Conservation (phyloP, 2,888 invertebrate species). For the Nomada fabriciana region DNA sequence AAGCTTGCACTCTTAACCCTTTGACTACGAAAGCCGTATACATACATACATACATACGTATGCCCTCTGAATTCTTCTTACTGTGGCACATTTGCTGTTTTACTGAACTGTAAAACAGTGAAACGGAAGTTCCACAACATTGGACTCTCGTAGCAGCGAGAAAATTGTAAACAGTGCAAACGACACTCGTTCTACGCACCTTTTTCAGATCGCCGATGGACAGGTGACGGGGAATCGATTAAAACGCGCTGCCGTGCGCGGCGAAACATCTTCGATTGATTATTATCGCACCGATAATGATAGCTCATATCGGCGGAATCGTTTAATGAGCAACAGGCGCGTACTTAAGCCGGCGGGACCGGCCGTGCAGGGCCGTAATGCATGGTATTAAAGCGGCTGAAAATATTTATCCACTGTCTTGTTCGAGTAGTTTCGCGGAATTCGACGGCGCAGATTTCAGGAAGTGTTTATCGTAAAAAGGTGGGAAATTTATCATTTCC, state of each 20-base stretch:
- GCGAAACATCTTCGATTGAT: slow-evolving; percentile 53
- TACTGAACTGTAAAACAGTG: no score
- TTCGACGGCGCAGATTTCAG: slow-evolving; percentile 16
- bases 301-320: slow-evolving; percentile 44
- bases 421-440: slow-evolving; percentile 34
- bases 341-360: slow-evolving; percentile 30
- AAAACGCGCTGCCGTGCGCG: slow-evolving; percentile 15
- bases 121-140: no score
- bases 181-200: neutral
- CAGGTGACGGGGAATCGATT: slow-evolving; percentile 38
- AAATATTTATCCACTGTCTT: slow-evolving; percentile 38
- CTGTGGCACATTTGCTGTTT: no score
- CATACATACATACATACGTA: no score
- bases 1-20: no score
- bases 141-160: no score
- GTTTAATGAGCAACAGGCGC: slow-evolving; percentile 59
- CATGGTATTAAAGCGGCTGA: slow-evolving; percentile 43
- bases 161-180: no score
- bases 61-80: no score
- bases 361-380: slow-evolving; percentile 8
- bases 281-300: slow-evolving; percentile 60
- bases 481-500: slow-evolving; percentile 33
- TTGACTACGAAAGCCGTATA: no score
- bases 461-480: neutral
- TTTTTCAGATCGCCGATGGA: neutral